Conservation (phyloP, 2,113 vertebrate species). For the Paradisaea rubra region DNA sequence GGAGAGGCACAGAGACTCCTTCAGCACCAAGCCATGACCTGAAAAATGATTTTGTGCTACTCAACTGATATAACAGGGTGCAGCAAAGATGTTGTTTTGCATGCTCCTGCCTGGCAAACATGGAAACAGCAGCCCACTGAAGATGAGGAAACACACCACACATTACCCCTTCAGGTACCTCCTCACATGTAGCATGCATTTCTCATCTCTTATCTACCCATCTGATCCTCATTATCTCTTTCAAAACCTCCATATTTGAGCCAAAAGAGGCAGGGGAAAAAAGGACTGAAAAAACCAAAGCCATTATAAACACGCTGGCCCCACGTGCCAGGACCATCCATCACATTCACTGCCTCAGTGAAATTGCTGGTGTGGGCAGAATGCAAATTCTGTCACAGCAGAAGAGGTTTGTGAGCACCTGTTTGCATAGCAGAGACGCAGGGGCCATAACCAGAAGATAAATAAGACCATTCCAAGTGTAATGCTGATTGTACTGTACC, state of each 20-base stretch:
- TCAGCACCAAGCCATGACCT: neutral
- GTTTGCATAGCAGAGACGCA: neutral
- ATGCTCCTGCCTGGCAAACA: accelerated
- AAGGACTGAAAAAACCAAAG: neutral
- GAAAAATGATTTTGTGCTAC: neutral
- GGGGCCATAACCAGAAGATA: neutral
- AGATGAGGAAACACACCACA: neutral
- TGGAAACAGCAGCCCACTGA: neutral
- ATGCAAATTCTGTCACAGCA: neutral
- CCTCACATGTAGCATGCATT: accelerated
- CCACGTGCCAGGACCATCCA: neutral
- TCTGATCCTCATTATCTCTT: neutral
- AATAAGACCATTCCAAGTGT: neutral
- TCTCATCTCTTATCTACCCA: neutral
- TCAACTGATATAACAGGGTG: neutral
- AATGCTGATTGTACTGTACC: neutral
- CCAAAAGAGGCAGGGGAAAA: neutral
- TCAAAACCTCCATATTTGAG: neutral
- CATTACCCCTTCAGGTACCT: neutral
- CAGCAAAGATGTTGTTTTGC: neutral
- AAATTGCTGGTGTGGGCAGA: neutral
- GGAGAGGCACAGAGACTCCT: neutral
- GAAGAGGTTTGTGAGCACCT: neutral
- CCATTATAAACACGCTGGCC: neutral
- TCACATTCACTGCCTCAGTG: neutral